Evolutionary conservation across 2,797 vertebrate species (phyloP), one percentile per base, ranked within the genome.

Genomic region (Manis pentadactyla): DNA sequence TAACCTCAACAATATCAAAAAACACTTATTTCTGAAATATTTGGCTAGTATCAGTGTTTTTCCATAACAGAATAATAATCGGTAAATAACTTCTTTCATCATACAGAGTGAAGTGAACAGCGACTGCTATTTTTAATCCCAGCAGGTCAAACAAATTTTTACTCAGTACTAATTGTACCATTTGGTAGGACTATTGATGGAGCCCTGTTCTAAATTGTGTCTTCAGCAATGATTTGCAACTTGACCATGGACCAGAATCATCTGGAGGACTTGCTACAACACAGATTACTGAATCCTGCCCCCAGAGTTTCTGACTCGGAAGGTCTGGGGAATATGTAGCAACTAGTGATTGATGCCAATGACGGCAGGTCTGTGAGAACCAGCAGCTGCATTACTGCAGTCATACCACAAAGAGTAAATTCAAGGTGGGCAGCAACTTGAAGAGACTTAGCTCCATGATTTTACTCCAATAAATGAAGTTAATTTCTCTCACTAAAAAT

Each of bases 1-100:
- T 96, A 96, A 96, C 94, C 39, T 93, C 37, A 69, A 51, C 15
- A 39, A 81, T 85, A 88, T 64, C 10, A 82, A 95, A 90, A 84
- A 92, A 74, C 57, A 97, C 57, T 84, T 84, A 77, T 49, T 61
- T 6, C 1, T 84, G 53, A 96, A 96, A 42, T 63, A 93, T 84
- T 68, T 61, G 79, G 7, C 63, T 78, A 84, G 59, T 29, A 27
- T 79, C 61, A 68, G 4, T 86, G 46, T 55, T 63, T 90, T 64
- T 73, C 66, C 3, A 4, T 29, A 66, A 74, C 8, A 61, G 39
- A 57, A n/a, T 9, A 25, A 31, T 42, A 92, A 23, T 1, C 57
- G 64, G 31, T 51, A 77, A 51, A 66, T 59, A 79, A 61, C 5
- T 11, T 42, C 25, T 81, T 88, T 68, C 55, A 74, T 88, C 69